These are phyloP conservation scores for Yponomeuta sedellus DNA, from an alignment of 2,888 invertebrate genomes.

Conservation along the genomic window DNA sequence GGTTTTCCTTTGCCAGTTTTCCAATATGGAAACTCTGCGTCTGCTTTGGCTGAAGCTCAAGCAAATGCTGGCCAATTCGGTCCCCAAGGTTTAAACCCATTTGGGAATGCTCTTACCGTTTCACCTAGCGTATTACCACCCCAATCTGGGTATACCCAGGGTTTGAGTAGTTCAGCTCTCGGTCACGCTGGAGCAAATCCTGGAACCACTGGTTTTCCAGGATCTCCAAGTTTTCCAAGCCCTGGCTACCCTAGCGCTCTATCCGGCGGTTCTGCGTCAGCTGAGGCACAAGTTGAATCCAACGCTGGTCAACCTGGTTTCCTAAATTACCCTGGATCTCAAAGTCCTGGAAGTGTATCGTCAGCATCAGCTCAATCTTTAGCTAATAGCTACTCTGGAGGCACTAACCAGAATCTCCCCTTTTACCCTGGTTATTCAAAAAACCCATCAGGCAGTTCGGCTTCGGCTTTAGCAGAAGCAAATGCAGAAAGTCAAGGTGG, in stretches of 20 bases:
- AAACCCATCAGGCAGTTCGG: not conserved
- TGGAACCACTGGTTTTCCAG: not conserved
- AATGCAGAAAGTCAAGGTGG: not conserved
- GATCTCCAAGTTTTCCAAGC: not conserved
- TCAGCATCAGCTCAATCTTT: not conserved
- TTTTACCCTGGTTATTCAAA: not conserved
- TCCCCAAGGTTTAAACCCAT: not conserved
- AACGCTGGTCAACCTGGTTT: not conserved
- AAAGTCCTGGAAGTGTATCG: no score
- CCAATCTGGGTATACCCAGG: no score
- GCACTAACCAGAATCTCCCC: not conserved
- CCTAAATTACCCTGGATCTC: not conserved
- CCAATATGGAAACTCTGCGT: no score
- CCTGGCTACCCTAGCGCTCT: not conserved
- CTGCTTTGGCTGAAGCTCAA: conserved; percentile 16
- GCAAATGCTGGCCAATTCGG: conserved; percentile 22
- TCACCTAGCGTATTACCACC: no score
- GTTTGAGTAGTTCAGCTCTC: not conserved
- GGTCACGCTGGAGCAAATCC: conserved; percentile 14
- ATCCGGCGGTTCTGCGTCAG: not conserved
- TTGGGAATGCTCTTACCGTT: no score
- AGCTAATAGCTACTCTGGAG: not conserved
- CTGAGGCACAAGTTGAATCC: not conserved
- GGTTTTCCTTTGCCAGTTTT: no score
- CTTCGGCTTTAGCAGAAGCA: not conserved